phyloP scores from a whole-genome alignment of 1,140 invertebrate genomes.

The Bombus confusus region DNA sequence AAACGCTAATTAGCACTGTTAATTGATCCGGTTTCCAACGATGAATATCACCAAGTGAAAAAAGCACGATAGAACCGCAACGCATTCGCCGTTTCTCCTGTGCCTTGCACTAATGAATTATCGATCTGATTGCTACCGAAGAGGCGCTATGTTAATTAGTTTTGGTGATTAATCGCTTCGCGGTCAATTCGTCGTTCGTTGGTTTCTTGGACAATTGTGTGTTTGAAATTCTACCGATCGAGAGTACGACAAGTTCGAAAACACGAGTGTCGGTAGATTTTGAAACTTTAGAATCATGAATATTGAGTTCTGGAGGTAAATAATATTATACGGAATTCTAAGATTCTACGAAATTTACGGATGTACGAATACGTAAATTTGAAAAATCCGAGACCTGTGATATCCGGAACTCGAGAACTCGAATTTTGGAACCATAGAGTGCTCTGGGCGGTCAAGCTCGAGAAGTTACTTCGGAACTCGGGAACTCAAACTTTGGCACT shows the following conservation, averaged over 20 bases:
- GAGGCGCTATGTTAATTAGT: neutral
- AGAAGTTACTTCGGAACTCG: too few relatives aligned
- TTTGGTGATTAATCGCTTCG: neutral
- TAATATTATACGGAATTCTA: neutral
- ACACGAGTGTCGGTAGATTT: too few relatives aligned
- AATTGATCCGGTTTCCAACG: neutral
- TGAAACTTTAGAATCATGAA: neutral
- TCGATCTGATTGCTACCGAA: neutral
- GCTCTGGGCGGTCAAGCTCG: too few relatives aligned
- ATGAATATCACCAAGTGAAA: neutral
- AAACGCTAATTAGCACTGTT: constrained; percentile 9
- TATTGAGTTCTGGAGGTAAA: neutral
- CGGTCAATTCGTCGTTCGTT: neutral
- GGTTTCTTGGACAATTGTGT: too few relatives aligned
- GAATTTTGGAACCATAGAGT: too few relatives aligned
- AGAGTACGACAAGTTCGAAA: too few relatives aligned
- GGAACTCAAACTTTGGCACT: too few relatives aligned
- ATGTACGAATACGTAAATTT: too few relatives aligned
- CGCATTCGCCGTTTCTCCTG: neutral
- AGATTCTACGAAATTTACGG: neutral
- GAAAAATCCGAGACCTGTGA: too few relatives aligned
- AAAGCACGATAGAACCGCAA: neutral
- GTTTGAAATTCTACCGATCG: too few relatives aligned
- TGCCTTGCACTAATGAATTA: neutral
- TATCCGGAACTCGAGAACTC: too few relatives aligned